Conservation (phyloP, 1,140 invertebrate species). For the Euura saliciscinereae region DNA sequence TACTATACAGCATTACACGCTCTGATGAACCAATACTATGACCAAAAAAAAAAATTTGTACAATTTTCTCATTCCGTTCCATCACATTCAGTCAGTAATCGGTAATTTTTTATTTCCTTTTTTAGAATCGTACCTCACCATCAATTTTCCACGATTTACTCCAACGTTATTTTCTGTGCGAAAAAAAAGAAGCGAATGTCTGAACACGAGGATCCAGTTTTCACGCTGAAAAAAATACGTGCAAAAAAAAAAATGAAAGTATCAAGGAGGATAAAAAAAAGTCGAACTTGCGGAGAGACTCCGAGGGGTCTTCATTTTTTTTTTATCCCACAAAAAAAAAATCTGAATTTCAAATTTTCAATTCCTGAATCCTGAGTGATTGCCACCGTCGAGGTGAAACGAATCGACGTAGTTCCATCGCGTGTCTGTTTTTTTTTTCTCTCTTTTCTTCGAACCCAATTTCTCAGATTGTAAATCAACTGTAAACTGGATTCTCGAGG, state of each 20-base stretch:
- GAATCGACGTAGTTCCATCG: neutral
- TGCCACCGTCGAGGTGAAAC: neutral
- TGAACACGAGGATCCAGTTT: neutral
- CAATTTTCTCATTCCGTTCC: too few species aligned
- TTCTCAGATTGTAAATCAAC: too few species aligned
- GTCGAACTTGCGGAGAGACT: neutral
- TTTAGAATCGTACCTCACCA: neutral
- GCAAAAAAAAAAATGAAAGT: neutral
- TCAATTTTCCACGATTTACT: neutral
- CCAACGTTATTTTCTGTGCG: neutral
- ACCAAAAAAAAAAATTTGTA: too few species aligned
- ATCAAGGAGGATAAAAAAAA: neutral
- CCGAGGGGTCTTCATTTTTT: neutral
- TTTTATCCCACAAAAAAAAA: too few species aligned
- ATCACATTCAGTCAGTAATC: too few species aligned
- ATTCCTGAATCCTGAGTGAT: neutral
- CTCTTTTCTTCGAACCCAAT: too few species aligned
- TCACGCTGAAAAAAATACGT: too few species aligned
- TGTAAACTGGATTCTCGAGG: too few species aligned
- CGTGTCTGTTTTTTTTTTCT: neutral
- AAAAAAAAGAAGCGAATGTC: neutral
- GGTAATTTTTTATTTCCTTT: too few species aligned
- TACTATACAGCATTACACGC: too few species aligned
- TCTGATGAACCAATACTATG: too few species aligned
- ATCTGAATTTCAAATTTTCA: neutral